Evolutionary conservation across 2,113 vertebrate genomes (phyloP).

Genomic region (Poicephalus gulielmi): DNA sequence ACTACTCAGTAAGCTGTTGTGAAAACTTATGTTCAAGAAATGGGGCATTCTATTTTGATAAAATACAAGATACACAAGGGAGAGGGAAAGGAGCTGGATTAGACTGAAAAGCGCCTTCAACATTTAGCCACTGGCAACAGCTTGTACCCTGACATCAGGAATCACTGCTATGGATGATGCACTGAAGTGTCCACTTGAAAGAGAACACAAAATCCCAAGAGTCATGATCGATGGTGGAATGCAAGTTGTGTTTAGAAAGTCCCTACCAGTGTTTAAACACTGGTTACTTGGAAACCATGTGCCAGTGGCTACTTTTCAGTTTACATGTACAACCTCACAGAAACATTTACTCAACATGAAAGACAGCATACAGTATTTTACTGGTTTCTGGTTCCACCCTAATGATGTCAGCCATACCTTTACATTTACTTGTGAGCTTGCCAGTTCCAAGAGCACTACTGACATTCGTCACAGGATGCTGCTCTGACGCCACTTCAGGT

Average conservation of each 20-base stretch:
- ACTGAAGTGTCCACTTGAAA: neutral
- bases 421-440: neutral
- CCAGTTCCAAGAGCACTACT: neutral
- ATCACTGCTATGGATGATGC: neutral
- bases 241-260: neutral
- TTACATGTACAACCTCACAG: neutral
- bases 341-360: neutral
- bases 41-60: neutral
- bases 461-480: constrained; percentile 32
- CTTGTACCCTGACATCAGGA: neutral
- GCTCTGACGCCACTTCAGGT: neutral
- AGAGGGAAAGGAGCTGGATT: neutral
- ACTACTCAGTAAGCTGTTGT: neutral
- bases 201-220: neutral
- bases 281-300: constrained; percentile 5
- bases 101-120: neutral
- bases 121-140: neutral
- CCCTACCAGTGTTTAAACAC: neutral
- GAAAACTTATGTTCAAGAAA: neutral
- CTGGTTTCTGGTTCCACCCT: neutral
- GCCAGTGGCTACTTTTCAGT: neutral
- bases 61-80: neutral
- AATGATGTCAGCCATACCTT: neutral
- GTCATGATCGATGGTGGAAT: neutral
- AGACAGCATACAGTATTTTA: neutral